Percentiles rank a stretch among this genome's conserved stretches.
Evolutionary conservation across 2,113 vertebrate genomes (phyloP).

Genomic region (Lagopus leucura): DNA sequence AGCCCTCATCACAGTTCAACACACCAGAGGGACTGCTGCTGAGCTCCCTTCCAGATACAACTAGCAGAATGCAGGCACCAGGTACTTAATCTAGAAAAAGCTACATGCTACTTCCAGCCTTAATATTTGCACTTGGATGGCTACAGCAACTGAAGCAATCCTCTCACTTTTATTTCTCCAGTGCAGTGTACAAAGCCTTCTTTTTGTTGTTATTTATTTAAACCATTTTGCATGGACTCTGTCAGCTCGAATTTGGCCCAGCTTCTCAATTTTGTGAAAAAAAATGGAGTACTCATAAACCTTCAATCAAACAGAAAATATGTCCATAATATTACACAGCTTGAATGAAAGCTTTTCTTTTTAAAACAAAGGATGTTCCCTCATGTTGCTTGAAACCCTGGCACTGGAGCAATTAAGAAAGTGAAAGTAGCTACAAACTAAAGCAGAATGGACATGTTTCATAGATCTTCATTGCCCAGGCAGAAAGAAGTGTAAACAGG

Average conservation of each 20-base stretch:
- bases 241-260: background rate
- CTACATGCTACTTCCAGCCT: background rate
- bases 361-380: slow-evolving; percentile 29
- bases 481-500: slow-evolving; percentile 55
- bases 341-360: slow-evolving; percentile 16
- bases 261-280: background rate
- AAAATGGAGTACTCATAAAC: background rate
- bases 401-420: slow-evolving; percentile 43
- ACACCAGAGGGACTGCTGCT: background rate
- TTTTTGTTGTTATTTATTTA: background rate
- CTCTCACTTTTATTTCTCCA: background rate
- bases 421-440: slow-evolving; percentile 43
- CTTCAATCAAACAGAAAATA: background rate
- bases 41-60: background rate
- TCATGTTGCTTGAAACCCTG: slow-evolving; percentile 9
- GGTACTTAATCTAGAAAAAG: background rate
- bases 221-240: background rate
- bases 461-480: slow-evolving; percentile 58
- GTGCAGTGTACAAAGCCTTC: background rate
- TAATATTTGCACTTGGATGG: background rate
- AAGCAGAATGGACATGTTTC: slow-evolving; percentile 60
- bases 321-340: background rate
- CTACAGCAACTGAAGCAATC: background rate
- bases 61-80: background rate
- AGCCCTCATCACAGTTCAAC: background rate